A percentile compares a stretch with the other conserved stretches of the same genome.
These are phyloP conservation scores for Pterocles gutturalis DNA, from an alignment of 2,113 vertebrate genomes.

Conservation along the genomic window DNA sequence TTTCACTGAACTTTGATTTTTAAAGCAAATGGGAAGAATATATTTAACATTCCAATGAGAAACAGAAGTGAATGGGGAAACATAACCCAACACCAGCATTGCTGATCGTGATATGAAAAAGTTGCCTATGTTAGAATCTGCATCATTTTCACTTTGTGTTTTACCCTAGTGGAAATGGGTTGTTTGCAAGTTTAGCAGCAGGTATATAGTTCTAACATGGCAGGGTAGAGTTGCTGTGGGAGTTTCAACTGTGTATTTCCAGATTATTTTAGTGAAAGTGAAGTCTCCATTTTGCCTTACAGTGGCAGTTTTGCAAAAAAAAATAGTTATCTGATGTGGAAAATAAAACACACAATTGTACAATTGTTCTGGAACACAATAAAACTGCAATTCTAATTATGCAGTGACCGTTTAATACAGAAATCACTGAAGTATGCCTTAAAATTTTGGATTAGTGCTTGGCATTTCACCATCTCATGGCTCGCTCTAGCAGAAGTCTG, in stretches of 20 bases:
- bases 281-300: slow-evolving; percentile 33
- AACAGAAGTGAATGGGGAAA: neutral
- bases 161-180: slow-evolving; percentile 12
- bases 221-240: slow-evolving; percentile 40
- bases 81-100: neutral
- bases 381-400: slow-evolving; percentile 35
- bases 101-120: neutral
- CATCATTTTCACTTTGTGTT: slow-evolving; percentile 10
- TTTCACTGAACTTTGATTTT: slow-evolving; percentile 26
- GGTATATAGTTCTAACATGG: slow-evolving; percentile 38
- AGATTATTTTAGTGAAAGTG: slow-evolving; percentile 29
- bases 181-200: slow-evolving; percentile 56
- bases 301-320: neutral
- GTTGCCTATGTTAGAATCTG: slow-evolving; percentile 13
- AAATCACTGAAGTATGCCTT: slow-evolving; percentile 35
- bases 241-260: slow-evolving; percentile 26
- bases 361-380: slow-evolving; percentile 29
- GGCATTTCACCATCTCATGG: neutral
- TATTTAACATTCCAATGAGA: neutral
- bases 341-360: slow-evolving; percentile 36
- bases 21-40: neutral
- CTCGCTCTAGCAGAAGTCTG: neutral
- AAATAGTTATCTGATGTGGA: slow-evolving; percentile 39
- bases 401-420: slow-evolving; percentile 3
- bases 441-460: slow-evolving; percentile 12